Percentiles rank a stretch among this genome's conserved stretches.
Conservation (phyloP, 2,888 invertebrate species). For the Xanthostigma xanthostigma region DNA sequence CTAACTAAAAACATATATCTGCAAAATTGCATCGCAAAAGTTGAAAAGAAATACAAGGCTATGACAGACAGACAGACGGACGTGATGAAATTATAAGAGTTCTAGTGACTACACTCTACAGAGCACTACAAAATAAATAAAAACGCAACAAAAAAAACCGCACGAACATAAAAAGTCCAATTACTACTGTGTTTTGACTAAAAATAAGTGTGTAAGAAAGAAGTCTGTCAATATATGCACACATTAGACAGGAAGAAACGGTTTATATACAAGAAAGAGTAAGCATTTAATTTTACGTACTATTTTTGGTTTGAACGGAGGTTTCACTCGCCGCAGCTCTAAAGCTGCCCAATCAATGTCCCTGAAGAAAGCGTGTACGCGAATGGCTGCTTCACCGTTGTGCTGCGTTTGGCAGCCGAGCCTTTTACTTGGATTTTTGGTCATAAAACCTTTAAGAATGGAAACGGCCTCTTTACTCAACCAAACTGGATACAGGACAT, state of each 20-base stretch:
- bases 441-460: conserved; percentile 92
- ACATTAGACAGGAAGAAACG: background rate
- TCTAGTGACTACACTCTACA: too few relatives aligned
- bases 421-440: conserved; percentile 86
- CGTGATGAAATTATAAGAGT: too few relatives aligned
- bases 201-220: too few relatives aligned
- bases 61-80: too few relatives aligned
- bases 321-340: conserved; percentile 77
- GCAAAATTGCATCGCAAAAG: too few relatives aligned
- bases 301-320: conserved; percentile 97
- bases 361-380: conserved; percentile 80
- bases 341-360: conserved; percentile 95
- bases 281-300: conserved; percentile 38
- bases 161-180: too few relatives aligned
- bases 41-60: too few relatives aligned
- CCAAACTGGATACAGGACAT: conserved; percentile 98
- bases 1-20: too few relatives aligned
- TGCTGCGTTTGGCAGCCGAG: conserved; percentile 73
- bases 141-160: too few relatives aligned
- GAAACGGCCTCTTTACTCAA: conserved; percentile 79
- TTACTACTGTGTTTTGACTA: too few relatives aligned
- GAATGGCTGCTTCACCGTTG: conserved; percentile 71
- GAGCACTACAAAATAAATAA: too few relatives aligned
- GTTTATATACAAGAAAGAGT: background rate
- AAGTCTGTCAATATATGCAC: too few relatives aligned